Evolutionary conservation across 1,140 invertebrate genomes (phyloP), one percentile per base, ranked within the genome.

Genomic region (Psilanteris sp.): DNA sequence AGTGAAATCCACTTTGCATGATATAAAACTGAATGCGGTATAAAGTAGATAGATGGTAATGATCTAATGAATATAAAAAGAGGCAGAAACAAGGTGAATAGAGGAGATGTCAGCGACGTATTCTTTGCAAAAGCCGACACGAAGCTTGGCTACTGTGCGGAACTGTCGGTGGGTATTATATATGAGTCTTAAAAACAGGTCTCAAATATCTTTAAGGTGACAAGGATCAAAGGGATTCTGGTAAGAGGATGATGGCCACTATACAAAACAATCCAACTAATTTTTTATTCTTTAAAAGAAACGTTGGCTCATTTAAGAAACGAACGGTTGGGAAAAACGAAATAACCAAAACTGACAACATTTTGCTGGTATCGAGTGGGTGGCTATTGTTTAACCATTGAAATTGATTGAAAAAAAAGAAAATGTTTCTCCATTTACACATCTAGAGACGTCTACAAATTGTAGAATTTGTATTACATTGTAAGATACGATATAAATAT

Each of bases 261-360:
- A 36, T 67, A 68, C 39, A 27, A 80, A 76, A 80, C 78, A 71
- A 78, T 76, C 59, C 67, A 44, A 78, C 71, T 70, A 76, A 80
- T 78, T 73, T 79, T 43, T 41, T 11, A 34, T 39, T 41, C 18
- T 2, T 11, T 27, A 16, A 9, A 18, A 8, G 14, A 4, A 27
- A 44, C 39, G 9, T 11, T 22, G 8, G 36, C 1, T 11, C 6
- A 15, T 11, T 31, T 41, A n/a, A 29, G 24, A 20, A 36, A 8
- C 8, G 13, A 50, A 13, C n/a, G 27, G 43, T n/a, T n/a, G n/a
- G n/a, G n/a, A n/a, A n/a, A n/a, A n/a, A n/a, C n/a, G n/a, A n/a
- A n/a, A n/a, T n/a, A n/a, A n/a, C n/a, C n/a, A n/a, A n/a, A n/a
- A n/a, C n/a, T n/a, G n/a, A n/a, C n/a, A n/a, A n/a, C n/a, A n/a